Conservation (phyloP, 53 echinoderm and acorn worm genomes). For the Pentamera pediparva region DNA sequence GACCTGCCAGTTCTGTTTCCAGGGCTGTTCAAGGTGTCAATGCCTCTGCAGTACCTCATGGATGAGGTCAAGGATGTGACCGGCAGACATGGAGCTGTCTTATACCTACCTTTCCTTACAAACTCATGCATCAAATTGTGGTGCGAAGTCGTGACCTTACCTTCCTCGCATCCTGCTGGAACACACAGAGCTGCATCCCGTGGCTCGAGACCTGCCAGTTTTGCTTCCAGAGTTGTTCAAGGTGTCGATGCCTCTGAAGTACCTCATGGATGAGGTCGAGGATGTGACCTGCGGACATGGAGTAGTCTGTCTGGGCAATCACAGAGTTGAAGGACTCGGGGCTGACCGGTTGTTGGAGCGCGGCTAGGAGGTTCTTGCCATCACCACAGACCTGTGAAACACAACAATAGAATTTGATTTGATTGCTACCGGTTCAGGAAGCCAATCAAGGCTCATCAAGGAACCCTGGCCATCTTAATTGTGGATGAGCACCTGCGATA, state of each 20-base stretch:
- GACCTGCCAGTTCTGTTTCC: slow-evolving; percentile 65
- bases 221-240: slow-evolving; percentile 81
- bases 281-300: slow-evolving; percentile 85
- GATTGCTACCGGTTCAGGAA: background rate
- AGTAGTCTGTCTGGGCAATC: slow-evolving; percentile 95
- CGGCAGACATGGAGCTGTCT: slow-evolving; percentile 79
- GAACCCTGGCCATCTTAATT: too few relatives aligned
- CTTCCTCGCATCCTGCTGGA: slow-evolving; percentile 79
- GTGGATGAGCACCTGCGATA: too few relatives aligned
- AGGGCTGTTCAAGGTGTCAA: slow-evolving; percentile 74
- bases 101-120: background rate
- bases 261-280: slow-evolving; percentile 89
- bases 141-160: too few relatives aligned
- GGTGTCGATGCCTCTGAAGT: slow-evolving; percentile 83
- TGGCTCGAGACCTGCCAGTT: slow-evolving; percentile 72
- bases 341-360: slow-evolving; percentile 93
- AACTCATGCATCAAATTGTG: background rate
- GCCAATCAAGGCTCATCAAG: background rate
- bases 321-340: slow-evolving; percentile 92
- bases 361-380: slow-evolving; percentile 79
- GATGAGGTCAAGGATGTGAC: slow-evolving; percentile 80
- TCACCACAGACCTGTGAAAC: slow-evolving; percentile 84
- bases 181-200: slow-evolving; percentile 85
- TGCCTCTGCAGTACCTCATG: slow-evolving; percentile 87
- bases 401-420: background rate